Evolutionary conservation across 2,797 vertebrate species (phyloP), one percentile per base, ranked within the genome.

Genomic region (Fratercula arctica): DNA sequence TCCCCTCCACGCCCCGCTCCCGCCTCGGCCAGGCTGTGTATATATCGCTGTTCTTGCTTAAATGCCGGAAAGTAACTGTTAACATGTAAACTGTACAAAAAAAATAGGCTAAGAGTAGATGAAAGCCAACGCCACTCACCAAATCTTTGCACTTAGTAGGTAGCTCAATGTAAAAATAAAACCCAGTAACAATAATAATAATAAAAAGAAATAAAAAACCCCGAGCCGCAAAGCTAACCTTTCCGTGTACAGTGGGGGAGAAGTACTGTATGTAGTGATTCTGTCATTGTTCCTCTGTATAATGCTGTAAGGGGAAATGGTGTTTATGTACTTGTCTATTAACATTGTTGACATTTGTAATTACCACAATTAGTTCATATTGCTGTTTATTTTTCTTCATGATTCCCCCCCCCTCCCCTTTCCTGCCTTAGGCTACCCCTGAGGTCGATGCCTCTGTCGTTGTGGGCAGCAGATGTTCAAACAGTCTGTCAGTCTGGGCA

Each of bases 61-160:
- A 95, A 89, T 92, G 95, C 97, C 97, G 96, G 96, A 96, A 97
- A 97, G 96, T 98, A 96, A 95, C 97, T 97, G 97, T 98, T 97
- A 95, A 97, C 95, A 95, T 98, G 97, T 97, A 97, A 97, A 93
- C 90, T 98, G 97, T 97, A 97, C 96, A 97, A 94, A 94, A 94
- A 94, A 74, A 68, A 77, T 97, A 97, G 97, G 93, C 95, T 95
- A 94, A 81, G 83, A 57, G 86, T 97, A 97, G 97, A 92, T 95
- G 94, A 92, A 96, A 97, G 82, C 95, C 91, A 43, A 90, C 82
- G 95, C 96, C 97, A 97, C 96, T 97, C 97, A 97, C 97, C 96
- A 97, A 95, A 97, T 93, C 97, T 97, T 97, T 97, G 98, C 98
- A 97, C 97, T 97, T 96, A 96, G 97, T 98, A 98, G 95, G 90